These are phyloP conservation scores for Oreochromis mossambicus DNA, from an alignment of 2,797 vertebrate genomes.

Conservation along the genomic window DNA sequence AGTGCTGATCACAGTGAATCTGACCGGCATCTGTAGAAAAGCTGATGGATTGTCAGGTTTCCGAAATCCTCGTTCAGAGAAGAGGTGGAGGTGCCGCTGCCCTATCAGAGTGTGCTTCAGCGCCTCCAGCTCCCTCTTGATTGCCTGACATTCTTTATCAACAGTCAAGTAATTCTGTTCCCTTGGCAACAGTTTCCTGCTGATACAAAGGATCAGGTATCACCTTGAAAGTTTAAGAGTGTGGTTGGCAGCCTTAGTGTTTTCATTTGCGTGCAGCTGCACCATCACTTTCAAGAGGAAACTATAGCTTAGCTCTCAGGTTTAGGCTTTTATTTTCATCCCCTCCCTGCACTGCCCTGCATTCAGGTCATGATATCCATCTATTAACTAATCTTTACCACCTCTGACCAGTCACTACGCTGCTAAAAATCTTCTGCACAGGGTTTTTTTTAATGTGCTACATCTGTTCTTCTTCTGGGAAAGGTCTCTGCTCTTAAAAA, in stretches of 20 bases:
- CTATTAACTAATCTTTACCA: slow-evolving; percentile 17
- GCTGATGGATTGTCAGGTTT: slow-evolving; percentile 50
- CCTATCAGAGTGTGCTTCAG: slow-evolving; percentile 57
- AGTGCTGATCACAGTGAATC: slow-evolving; percentile 8
- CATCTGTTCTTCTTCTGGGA: not conserved
- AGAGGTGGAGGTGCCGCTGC: slow-evolving; percentile 37
- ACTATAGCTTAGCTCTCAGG: slow-evolving; percentile 13
- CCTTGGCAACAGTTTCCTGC: slow-evolving; percentile 74
- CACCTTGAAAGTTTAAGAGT: slow-evolving; percentile 72
- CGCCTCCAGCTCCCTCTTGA: slow-evolving; percentile 67
- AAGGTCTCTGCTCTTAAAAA: not conserved
- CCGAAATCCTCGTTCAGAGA: slow-evolving; percentile 26
- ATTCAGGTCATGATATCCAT: slow-evolving; percentile 24
- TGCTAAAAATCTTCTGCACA: not conserved
- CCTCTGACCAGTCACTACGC: slow-evolving; percentile 1
- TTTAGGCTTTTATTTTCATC: slow-evolving; percentile 14
- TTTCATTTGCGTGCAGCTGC: slow-evolving; percentile 50
- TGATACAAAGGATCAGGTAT: slow-evolving; percentile 70
- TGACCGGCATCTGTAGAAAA: slow-evolving; percentile 13
- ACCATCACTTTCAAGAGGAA: slow-evolving; percentile 32
- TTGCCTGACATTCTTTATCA: slow-evolving; percentile 76
- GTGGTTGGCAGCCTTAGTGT: slow-evolving; percentile 39
- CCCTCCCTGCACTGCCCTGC: not conserved
- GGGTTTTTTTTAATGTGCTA: not conserved
- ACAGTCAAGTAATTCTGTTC: slow-evolving; percentile 75